phyloP scores from a whole-genome alignment of 2,113 vertebrate species.

The Hemiscyllium ocellatum region DNA sequence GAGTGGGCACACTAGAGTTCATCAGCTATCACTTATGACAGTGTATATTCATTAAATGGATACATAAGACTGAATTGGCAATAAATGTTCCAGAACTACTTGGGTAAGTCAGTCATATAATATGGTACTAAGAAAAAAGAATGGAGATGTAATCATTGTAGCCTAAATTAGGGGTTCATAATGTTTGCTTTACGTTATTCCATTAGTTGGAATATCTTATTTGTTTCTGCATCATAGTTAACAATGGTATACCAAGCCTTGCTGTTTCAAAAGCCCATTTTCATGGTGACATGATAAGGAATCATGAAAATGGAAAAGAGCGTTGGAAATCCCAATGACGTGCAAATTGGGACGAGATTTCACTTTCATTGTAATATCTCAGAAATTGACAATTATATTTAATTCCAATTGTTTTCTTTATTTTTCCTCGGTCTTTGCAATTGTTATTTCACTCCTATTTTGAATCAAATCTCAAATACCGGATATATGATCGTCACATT shows the following conservation, averaged over 20 bases:
- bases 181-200: not conserved
- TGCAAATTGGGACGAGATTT: not conserved
- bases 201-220: not conserved
- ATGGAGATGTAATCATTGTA: not conserved
- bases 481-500: not conserved
- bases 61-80: not conserved
- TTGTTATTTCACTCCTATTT: not conserved
- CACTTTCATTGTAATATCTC: not conserved
- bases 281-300: not conserved
- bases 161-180: not conserved
- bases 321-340: not conserved
- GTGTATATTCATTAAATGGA: not conserved
- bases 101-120: not conserved
- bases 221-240: not conserved
- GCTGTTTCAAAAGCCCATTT: not conserved
- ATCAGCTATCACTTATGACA: not conserved
- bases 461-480: not conserved
- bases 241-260: not conserved
- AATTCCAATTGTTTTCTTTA: not conserved
- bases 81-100: not conserved
- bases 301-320: not conserved
- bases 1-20: not conserved
- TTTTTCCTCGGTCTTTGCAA: not conserved
- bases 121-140: not conserved
- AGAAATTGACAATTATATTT: not conserved